Evolutionary conservation across 2,113 vertebrate genomes (phyloP).

Genomic region (Herpetotheres cachinnans): DNA sequence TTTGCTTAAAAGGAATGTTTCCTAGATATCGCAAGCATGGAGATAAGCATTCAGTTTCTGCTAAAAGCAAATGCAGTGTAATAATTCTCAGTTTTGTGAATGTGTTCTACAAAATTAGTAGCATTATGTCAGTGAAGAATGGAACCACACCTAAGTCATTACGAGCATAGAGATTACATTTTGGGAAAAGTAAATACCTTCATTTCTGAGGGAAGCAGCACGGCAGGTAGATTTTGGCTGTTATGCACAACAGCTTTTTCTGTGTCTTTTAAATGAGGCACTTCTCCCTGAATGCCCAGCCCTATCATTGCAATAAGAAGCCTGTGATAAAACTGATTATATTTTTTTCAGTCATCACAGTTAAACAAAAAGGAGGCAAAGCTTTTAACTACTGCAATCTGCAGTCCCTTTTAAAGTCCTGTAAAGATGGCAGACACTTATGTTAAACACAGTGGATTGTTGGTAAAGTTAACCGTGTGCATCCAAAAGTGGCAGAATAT

Average conservation of each 20-base stretch:
- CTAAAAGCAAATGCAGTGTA: background rate
- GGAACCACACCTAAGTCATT: background rate
- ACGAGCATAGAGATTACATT: background rate
- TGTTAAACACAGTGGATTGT: conserved; percentile 47
- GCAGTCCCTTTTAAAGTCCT: background rate
- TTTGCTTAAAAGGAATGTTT: background rate
- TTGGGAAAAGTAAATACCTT: background rate
- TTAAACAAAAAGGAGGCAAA: background rate
- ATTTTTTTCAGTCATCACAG: background rate
- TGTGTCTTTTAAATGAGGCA: background rate
- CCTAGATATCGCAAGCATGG: background rate
- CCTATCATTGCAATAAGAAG: background rate
- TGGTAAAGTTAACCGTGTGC: conserved; percentile 60
- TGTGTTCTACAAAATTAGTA: background rate
- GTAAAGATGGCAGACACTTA: conserved; percentile 37
- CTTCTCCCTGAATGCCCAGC: background rate
- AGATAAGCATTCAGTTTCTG: background rate
- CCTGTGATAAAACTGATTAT: background rate
- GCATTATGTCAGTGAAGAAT: background rate
- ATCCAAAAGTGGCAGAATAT: conserved; percentile 65
- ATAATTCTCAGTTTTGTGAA: background rate
- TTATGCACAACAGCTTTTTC: background rate
- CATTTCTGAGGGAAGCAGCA: background rate
- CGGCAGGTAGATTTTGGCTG: background rate
- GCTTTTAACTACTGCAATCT: background rate